Conservation (phyloP, 2,888 invertebrate species). For the Muschampia plurimacula region DNA sequence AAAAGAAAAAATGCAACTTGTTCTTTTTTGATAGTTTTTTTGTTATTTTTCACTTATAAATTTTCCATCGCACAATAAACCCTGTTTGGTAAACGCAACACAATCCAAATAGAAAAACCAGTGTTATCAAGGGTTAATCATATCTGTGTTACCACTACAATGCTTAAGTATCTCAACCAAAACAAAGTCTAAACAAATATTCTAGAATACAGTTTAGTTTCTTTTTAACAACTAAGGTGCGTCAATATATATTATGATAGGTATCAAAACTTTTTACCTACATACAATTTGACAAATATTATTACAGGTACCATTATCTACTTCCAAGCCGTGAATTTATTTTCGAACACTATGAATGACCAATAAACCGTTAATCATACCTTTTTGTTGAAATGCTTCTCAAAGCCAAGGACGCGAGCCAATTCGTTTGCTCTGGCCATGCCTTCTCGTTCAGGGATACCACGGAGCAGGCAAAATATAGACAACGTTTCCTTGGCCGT, state of each 20-base stretch:
- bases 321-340: background rate
- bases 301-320: background rate
- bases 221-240: too few species aligned
- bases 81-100: too few species aligned
- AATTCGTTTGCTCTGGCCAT: conserved; percentile 72
- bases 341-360: background rate
- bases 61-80: too few species aligned
- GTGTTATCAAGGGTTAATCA: too few species aligned
- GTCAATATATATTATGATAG: too few species aligned
- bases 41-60: too few species aligned
- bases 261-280: too few species aligned
- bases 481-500: conserved; percentile 89
- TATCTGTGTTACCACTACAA: background rate
- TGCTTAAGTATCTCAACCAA: background rate
- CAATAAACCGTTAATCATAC: conserved; percentile 50
- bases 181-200: background rate
- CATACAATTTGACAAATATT: too few species aligned
- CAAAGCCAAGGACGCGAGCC: conserved; percentile 85
- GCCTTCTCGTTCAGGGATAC: conserved; percentile 83
- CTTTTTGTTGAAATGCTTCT: conserved; percentile 86
- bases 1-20: too few species aligned
- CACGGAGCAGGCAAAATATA: conserved; percentile 88
- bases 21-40: too few species aligned
- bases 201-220: too few species aligned
- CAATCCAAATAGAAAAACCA: too few species aligned